Evolutionary conservation across 2,797 vertebrate species (phyloP).

Genomic region (Fringilla coelebs): DNA sequence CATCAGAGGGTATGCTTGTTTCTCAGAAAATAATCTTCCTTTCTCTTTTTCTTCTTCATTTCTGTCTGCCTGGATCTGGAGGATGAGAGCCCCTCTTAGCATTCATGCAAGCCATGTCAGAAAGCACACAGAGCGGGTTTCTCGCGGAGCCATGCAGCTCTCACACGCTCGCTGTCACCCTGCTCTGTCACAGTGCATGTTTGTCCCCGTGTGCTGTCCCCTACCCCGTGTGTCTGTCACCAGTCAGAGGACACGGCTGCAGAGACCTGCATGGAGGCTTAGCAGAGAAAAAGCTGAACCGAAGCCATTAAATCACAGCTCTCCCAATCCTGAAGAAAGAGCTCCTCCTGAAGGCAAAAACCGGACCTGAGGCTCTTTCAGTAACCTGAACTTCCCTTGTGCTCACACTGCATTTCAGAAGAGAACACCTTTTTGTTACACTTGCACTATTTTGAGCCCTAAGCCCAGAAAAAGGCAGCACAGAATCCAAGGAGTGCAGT

Average conservation of each 20-base stretch:
- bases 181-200: neutral
- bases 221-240: neutral
- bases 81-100: neutral
- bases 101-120: neutral
- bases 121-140: neutral
- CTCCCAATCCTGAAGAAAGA: neutral
- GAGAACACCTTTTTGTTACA: neutral
- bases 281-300: neutral
- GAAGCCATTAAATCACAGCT: neutral
- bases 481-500: neutral
- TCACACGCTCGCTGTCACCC: neutral
- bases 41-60: conserved; percentile 22
- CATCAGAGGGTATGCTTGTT: neutral
- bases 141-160: neutral
- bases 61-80: conserved; percentile 6
- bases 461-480: neutral
- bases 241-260: neutral
- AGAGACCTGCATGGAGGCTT: neutral
- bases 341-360: conserved; percentile 40
- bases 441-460: neutral
- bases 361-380: neutral
- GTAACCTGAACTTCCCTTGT: neutral
- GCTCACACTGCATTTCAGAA: neutral
- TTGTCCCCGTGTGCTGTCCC: neutral
- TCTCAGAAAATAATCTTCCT: conserved; percentile 6